Conservation (phyloP, 2,113 vertebrate species). For the Oplegnathus fasciatus region DNA sequence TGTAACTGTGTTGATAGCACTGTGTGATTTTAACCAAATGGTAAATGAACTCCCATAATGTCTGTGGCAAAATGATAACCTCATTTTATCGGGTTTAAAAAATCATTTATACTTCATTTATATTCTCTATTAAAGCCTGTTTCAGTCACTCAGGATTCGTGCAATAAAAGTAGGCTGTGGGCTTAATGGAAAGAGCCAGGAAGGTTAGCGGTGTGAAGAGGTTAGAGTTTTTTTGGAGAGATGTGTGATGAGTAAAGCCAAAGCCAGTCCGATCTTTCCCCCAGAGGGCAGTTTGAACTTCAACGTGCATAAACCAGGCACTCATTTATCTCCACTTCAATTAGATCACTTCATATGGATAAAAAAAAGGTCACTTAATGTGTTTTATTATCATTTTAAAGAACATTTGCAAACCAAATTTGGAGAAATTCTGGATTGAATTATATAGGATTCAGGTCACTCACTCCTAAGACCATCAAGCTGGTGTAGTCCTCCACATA, state of each 20-base stretch:
- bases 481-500: background rate
- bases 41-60: slow-evolving; percentile 46
- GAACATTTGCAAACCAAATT: slow-evolving; percentile 41
- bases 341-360: slow-evolving; percentile 7
- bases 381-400: slow-evolving; percentile 43
- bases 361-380: background rate
- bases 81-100: slow-evolving; percentile 47
- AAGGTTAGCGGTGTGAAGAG: slow-evolving; percentile 11
- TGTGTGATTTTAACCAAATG: slow-evolving; percentile 39
- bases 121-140: slow-evolving; percentile 30
- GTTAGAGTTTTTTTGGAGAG: slow-evolving; percentile 7
- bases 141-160: slow-evolving; percentile 24
- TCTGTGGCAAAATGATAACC: slow-evolving; percentile 43
- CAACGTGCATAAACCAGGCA: slow-evolving; percentile 12
- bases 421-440: background rate
- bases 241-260: slow-evolving; percentile 16
- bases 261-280: slow-evolving; percentile 21
- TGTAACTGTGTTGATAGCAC: slow-evolving; percentile 29
- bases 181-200: slow-evolving; percentile 14
- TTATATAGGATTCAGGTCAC: slow-evolving; percentile 15
- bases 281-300: slow-evolving; percentile 29
- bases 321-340: slow-evolving; percentile 37
- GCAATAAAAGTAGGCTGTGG: slow-evolving; percentile 21
- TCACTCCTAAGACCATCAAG: background rate
- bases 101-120: slow-evolving; percentile 26